Conservation (phyloP, 2,797 vertebrate species). For the Toxotes lorentzi region DNA sequence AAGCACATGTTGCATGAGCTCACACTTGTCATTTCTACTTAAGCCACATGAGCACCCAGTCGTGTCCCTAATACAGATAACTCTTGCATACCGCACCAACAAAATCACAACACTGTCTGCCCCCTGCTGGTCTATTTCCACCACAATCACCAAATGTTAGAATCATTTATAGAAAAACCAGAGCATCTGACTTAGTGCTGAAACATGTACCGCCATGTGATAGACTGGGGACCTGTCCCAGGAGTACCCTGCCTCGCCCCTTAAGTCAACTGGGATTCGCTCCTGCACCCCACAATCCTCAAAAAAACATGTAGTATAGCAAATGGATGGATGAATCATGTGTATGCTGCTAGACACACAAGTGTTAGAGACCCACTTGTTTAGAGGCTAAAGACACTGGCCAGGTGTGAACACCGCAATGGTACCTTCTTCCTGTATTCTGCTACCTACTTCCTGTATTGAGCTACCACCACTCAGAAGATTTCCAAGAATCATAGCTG, state of each 20-base stretch:
- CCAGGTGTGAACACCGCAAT: slow-evolving; percentile 33
- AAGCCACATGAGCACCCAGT: slow-evolving; percentile 15
- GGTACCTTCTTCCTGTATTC: no score
- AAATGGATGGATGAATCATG: neutral
- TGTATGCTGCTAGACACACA: neutral
- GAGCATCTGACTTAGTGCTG: neutral
- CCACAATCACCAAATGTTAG: neutral
- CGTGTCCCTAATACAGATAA: slow-evolving; percentile 3
- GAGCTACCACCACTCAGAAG: slow-evolving; percentile 19
- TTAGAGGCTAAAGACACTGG: slow-evolving; percentile 10
- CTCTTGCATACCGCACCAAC: neutral
- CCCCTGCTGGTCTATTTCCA: slow-evolving; percentile 42
- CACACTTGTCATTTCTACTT: slow-evolving; percentile 52
- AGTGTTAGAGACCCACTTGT: neutral
- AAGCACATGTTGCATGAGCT: slow-evolving; percentile 53
- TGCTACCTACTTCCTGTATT: no score
- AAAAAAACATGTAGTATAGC: no score
- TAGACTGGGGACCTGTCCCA: no score
- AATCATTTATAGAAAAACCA: neutral
- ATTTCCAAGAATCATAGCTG: slow-evolving; percentile 21
- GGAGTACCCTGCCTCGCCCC: no score
- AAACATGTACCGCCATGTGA: neutral
- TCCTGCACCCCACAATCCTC: no score
- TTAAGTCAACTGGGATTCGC: no score
- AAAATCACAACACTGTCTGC: slow-evolving; percentile 24